A percentile compares a stretch with the other conserved stretches of the same genome.
phyloP scores from a whole-genome alignment of 2,797 vertebrate genomes.

The Podarcis siculus region DNA sequence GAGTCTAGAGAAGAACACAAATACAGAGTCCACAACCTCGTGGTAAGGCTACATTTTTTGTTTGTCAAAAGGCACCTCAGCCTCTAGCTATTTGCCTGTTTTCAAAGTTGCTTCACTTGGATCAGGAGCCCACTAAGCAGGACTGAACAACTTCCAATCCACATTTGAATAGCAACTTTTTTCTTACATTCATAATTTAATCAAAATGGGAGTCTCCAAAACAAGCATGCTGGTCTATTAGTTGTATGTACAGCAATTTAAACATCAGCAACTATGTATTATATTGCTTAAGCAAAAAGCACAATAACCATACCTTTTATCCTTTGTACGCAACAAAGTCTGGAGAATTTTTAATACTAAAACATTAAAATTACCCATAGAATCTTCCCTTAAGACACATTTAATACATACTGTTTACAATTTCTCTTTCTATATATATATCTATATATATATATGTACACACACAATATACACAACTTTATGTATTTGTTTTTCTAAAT shows the following conservation, averaged over 20 bases:
- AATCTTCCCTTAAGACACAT: constrained; percentile 77
- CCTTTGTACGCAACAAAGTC: constrained; percentile 74
- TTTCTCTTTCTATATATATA: constrained; percentile 58
- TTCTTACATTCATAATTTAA: constrained; percentile 84
- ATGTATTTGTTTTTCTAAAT: constrained; percentile 79
- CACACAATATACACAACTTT: constrained; percentile 85
- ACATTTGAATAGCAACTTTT: constrained; percentile 78
- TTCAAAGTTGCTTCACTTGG: constrained; percentile 64
- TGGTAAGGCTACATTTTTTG: constrained; percentile 79
- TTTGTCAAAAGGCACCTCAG: constrained; percentile 82
- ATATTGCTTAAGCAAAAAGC: constrained; percentile 79
- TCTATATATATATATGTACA: constrained; percentile 81
- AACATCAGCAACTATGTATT: constrained; percentile 78
- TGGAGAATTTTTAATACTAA: constrained; percentile 77
- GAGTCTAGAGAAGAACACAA: constrained; percentile 78
- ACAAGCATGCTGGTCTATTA: constrained; percentile 81
- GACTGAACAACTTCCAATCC: constrained; percentile 79
- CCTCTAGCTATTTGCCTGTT: constrained; percentile 80
- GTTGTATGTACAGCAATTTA: constrained; percentile 81
- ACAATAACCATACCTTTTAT: constrained; percentile 77
- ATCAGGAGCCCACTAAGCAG: constrained; percentile 71
- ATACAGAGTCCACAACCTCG: constrained; percentile 76
- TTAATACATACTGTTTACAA: constrained; percentile 79
- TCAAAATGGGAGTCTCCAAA: constrained; percentile 82
- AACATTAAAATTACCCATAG: constrained; percentile 83